phyloP scores from a whole-genome alignment of 2,888 invertebrate species.

The Pocota personata region DNA sequence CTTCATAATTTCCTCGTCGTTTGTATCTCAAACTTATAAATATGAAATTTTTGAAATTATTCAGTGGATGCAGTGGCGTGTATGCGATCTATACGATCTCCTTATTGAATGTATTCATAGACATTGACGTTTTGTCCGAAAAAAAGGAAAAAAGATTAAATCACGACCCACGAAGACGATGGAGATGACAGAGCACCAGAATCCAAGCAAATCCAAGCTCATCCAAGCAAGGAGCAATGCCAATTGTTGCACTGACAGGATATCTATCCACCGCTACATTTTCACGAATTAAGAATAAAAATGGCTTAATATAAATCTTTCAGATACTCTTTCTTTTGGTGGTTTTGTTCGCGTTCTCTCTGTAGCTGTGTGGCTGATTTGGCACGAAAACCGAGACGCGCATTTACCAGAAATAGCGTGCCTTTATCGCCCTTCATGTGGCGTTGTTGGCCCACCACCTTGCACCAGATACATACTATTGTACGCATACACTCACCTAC shows the following conservation, averaged over 20 bases:
- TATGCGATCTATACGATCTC: constrained; percentile 58
- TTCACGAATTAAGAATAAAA: constrained; percentile 73
- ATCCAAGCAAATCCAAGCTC: constrained; percentile 63
- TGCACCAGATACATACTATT: not conserved
- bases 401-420: constrained; percentile 63
- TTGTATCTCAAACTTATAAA: constrained; percentile 66
- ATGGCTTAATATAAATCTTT: constrained; percentile 74
- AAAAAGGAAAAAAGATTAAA: constrained; percentile 30
- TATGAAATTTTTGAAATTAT: constrained; percentile 70
- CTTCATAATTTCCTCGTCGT: constrained; percentile 64
- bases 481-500: not conserved
- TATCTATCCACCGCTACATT: constrained; percentile 57
- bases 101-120: constrained; percentile 67
- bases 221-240: constrained; percentile 71
- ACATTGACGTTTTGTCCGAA: constrained; percentile 50
- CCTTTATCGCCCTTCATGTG: constrained; percentile 45
- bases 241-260: constrained; percentile 73
- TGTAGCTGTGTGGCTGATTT: constrained; percentile 43
- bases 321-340: constrained; percentile 38
- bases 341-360: not conserved
- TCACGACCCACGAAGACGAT: constrained; percentile 45
- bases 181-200: constrained; percentile 15
- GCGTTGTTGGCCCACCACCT: constrained; percentile 42
- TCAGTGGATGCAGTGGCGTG: constrained; percentile 36
- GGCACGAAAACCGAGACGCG: constrained; percentile 61